Evolutionary conservation across 2,797 vertebrate genomes (phyloP).

Genomic region (Enteromius radiatus): DNA sequence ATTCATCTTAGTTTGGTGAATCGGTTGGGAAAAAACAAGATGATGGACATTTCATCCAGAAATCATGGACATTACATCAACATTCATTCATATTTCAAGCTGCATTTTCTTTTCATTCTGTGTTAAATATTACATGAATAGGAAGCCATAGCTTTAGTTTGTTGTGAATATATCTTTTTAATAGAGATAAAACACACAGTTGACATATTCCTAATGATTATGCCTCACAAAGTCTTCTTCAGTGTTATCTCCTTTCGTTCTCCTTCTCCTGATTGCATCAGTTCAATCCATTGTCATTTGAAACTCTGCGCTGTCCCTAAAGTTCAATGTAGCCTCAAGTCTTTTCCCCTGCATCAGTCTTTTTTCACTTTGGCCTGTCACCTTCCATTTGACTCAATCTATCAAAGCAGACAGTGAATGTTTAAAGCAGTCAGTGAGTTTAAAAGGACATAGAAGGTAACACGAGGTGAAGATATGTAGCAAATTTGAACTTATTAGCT

Average conservation of each 20-base stretch:
- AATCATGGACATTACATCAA: neutral
- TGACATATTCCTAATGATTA: constrained; percentile 4
- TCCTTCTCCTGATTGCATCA: constrained; percentile 15
- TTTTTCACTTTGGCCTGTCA: constrained; percentile 31
- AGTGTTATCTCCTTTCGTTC: neutral
- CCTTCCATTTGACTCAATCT: constrained; percentile 26
- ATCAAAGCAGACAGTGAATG: constrained; percentile 25
- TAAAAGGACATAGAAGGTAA: constrained; percentile 3
- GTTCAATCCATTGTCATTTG: constrained; percentile 3
- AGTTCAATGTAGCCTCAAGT: constrained; percentile 13
- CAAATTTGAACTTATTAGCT: neutral
- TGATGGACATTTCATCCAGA: constrained; percentile 4
- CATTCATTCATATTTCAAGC: neutral
- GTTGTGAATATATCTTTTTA: constrained; percentile 5
- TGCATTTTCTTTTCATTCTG: constrained; percentile 11
- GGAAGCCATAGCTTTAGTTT: neutral
- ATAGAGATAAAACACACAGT: neutral
- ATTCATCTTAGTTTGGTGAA: neutral
- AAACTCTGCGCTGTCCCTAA: constrained; percentile 15
- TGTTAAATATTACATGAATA: neutral
- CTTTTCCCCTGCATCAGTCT: constrained; percentile 24
- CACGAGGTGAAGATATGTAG: neutral
- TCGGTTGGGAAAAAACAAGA: neutral
- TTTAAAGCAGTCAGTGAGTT: constrained; percentile 23
- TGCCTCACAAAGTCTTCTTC: constrained; percentile 4